phyloP scores from a whole-genome alignment of 1,140 invertebrate genomes.

The Periplaneta americana region DNA sequence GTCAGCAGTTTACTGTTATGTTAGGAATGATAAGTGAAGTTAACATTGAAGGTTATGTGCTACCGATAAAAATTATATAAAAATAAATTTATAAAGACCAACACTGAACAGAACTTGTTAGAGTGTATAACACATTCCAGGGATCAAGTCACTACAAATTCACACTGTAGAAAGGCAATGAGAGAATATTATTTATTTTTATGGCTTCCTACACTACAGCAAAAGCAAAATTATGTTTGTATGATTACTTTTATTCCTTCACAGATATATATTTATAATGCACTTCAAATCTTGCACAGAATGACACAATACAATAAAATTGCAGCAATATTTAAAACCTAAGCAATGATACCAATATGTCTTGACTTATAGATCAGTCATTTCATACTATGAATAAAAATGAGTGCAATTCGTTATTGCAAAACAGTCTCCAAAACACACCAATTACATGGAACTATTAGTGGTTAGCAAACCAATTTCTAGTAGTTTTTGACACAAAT shows the following conservation, averaged over 20 bases:
- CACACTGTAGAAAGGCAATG: neutral
- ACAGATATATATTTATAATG: neutral
- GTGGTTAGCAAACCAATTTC: neutral
- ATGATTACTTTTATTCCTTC: neutral
- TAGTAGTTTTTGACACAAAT: neutral
- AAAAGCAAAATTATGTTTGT: neutral
- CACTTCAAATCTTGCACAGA: neutral
- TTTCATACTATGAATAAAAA: neutral
- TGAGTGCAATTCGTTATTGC: neutral
- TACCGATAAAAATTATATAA: neutral
- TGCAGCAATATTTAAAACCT: neutral
- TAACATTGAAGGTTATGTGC: neutral
- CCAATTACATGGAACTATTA: neutral
- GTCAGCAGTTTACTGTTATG: neutral
- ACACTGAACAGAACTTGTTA: slow-evolving; percentile 14
- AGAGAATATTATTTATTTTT: neutral
- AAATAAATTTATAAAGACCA: slow-evolving; percentile 6
- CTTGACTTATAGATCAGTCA: neutral
- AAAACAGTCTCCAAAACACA: neutral
- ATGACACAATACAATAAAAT: neutral
- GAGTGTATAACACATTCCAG: neutral
- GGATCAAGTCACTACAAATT: neutral
- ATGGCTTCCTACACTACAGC: neutral
- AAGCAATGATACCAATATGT: neutral
- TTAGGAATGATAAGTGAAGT: neutral